Evolutionary conservation across 2,797 vertebrate genomes (phyloP).

Genomic region (Onychomys leucogaster): DNA sequence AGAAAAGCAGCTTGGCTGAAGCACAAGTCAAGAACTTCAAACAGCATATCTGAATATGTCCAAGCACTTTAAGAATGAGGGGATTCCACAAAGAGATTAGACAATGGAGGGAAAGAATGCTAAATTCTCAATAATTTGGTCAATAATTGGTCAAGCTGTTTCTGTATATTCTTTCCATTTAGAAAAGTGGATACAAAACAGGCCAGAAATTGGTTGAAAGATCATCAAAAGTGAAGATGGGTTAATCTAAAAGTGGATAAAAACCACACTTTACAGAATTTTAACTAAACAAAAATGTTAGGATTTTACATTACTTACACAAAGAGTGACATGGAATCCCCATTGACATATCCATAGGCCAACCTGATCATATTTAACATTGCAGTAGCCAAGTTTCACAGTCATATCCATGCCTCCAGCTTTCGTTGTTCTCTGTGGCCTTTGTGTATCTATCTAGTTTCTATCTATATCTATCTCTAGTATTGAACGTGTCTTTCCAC

Average conservation of each 20-base stretch:
- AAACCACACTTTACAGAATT: background rate
- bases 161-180: background rate
- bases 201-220: background rate
- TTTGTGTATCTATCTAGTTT: background rate
- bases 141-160: background rate
- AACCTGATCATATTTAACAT: background rate
- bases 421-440: background rate
- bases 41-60: background rate
- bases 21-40: too few species aligned
- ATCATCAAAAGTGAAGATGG: background rate
- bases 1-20: background rate
- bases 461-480: background rate
- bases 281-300: background rate
- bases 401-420: background rate
- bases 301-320: background rate
- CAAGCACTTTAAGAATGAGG: background rate
- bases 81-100: background rate
- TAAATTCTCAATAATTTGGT: background rate
- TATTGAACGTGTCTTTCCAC: constrained; percentile 26
- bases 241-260: background rate
- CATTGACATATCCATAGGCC: background rate
- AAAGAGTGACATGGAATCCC: background rate
- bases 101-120: background rate
- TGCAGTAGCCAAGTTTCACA: background rate
- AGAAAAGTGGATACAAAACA: background rate